Percentiles rank a stretch among this genome's conserved stretches.
Conservation (phyloP, 2,113 vertebrate genomes). For the Leucoraja erinaceus region DNA sequence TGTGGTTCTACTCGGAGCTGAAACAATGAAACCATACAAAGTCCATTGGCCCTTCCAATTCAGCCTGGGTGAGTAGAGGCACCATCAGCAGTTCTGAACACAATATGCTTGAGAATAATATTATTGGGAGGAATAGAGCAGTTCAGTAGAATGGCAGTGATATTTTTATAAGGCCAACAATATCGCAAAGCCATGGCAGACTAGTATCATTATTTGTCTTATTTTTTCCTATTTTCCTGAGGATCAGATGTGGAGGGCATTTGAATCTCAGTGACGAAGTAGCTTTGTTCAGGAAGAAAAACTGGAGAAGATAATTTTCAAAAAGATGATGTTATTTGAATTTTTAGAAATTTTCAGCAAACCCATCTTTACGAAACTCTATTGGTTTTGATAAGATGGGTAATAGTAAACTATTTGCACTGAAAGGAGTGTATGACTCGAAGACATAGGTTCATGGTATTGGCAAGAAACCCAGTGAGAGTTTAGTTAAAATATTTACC, state of each 20-base stretch:
- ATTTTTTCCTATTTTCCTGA: background rate
- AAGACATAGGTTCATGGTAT: background rate
- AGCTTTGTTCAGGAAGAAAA: background rate
- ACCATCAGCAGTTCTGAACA: background rate
- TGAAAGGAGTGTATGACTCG: background rate
- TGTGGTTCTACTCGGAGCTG: background rate
- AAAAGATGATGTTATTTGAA: background rate
- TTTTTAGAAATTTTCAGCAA: background rate
- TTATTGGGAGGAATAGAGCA: background rate
- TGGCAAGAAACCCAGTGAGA: background rate
- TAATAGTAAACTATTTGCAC: background rate
- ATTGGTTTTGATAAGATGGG: background rate
- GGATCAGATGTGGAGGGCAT: background rate
- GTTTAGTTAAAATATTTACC: background rate
- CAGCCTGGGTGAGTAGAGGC: conserved; percentile 3
- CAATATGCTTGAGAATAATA: background rate
- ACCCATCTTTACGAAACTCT: background rate
- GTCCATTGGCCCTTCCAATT: background rate
- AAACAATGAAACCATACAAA: background rate
- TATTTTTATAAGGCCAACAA: background rate
- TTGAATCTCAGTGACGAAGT: background rate
- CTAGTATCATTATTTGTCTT: background rate
- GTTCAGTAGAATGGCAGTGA: background rate
- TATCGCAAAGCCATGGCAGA: background rate
- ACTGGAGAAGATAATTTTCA: background rate